A percentile compares a stretch with the other conserved stretches of the same genome.
Evolutionary conservation across 2,113 vertebrate genomes (phyloP).

Genomic region (Gnathonemus echidnorhynchus): DNA sequence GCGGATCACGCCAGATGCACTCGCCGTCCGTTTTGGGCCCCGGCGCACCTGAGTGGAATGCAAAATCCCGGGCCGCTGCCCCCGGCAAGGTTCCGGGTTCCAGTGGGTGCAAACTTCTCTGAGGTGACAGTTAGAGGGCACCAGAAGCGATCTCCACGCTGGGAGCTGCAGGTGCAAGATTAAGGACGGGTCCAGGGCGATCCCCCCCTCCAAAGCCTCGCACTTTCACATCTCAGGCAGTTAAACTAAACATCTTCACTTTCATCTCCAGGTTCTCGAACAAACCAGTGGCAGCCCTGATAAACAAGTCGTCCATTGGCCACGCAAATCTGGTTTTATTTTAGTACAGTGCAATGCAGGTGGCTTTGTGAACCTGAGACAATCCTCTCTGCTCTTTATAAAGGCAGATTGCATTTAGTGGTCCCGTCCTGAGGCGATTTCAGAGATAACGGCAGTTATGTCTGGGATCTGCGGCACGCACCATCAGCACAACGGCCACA

Average conservation of each 20-base stretch:
- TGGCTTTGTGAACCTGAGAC: not conserved
- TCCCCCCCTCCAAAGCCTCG: not conserved
- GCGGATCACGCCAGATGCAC: conserved; percentile 41
- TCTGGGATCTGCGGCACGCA: not conserved
- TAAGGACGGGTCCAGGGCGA: not conserved
- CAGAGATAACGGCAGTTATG: conserved; percentile 3
- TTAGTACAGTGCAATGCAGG: not conserved
- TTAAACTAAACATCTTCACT: not conserved
- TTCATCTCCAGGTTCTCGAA: not conserved
- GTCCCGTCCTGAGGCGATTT: conserved; percentile 3
- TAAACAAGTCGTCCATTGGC: not conserved
- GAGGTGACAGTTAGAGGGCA: not conserved
- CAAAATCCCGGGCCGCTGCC: not conserved
- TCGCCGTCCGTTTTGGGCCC: conserved; percentile 36
- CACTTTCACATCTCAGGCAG: not conserved
- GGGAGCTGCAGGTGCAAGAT: not conserved
- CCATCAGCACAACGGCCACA: conserved; percentile 11
- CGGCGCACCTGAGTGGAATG: conserved; percentile 46
- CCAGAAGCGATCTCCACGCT: not conserved
- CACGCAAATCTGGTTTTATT: not conserved
- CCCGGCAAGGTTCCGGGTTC: not conserved
- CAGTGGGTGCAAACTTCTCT: too few relatives aligned
- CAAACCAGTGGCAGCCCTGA: not conserved
- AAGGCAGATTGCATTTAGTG: conserved; percentile 5
- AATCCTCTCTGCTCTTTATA: not conserved